These are phyloP conservation scores for Aphelenchoides fujianensis DNA, from an alignment of 1,140 invertebrate species.

Conservation along the genomic window DNA sequence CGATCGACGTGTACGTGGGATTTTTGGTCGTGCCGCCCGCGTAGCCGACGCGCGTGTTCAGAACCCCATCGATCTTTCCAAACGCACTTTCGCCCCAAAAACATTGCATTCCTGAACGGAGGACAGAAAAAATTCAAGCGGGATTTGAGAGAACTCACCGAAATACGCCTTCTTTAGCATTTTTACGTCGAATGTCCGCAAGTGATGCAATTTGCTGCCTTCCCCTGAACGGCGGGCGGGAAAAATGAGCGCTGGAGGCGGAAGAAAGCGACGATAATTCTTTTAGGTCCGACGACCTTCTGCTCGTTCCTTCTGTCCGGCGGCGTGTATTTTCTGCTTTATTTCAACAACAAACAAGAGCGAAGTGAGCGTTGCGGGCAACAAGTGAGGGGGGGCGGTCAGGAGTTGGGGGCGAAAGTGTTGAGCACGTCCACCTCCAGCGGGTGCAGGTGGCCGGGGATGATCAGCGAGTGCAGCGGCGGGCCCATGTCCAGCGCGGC, in stretches of 20 bases:
- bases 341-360: not conserved
- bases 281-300: not conserved
- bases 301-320: no score
- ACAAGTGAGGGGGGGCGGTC: no score
- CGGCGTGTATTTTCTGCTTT: not conserved
- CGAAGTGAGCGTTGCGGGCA: no score
- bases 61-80: constrained; percentile 77
- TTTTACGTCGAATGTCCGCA: no score
- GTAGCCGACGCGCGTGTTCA: constrained; percentile 89
- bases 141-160: no score
- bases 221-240: not conserved
- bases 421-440: constrained; percentile 57
- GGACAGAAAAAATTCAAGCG: no score
- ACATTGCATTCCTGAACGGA: constrained; percentile 91
- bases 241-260: not conserved
- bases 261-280: no score
- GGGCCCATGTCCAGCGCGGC: constrained; percentile 74
- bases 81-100: constrained; percentile 85
- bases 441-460: constrained; percentile 64
- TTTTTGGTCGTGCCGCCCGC: constrained; percentile 76
- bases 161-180: constrained; percentile 72
- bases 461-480: constrained; percentile 88
- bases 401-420: constrained; percentile 43
- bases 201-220: no score
- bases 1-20: constrained; percentile 75